These are phyloP conservation scores for Mus minutoides DNA, from an alignment of 2,797 vertebrate genomes.

Conservation along the genomic window DNA sequence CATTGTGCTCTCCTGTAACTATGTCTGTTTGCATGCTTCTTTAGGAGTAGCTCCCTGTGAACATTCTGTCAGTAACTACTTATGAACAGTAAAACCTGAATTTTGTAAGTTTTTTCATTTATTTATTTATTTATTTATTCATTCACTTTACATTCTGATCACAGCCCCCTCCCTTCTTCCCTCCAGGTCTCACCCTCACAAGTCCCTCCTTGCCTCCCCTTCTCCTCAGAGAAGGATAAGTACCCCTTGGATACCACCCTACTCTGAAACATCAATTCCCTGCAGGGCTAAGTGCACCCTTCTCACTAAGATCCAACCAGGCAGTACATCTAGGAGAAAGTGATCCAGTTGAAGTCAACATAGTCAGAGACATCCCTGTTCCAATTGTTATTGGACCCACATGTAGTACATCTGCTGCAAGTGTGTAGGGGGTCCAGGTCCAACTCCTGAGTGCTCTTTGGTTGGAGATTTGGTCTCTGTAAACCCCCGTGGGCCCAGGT, in stretches of 20 bases:
- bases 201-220: background rate
- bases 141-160: background rate
- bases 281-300: background rate
- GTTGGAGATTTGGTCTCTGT: too few relatives aligned
- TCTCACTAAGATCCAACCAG: background rate
- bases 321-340: background rate
- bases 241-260: background rate
- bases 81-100: background rate
- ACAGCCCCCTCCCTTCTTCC: background rate
- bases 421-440: background rate
- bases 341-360: background rate
- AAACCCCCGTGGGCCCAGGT: too few relatives aligned
- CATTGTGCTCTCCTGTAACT: background rate
- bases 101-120: background rate
- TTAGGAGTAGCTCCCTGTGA: background rate
- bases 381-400: too few relatives aligned
- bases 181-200: background rate
- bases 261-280: background rate
- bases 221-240: background rate
- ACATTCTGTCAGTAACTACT: background rate
- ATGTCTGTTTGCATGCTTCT: background rate
- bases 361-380: background rate
- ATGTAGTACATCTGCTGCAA: background rate
- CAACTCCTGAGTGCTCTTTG: too few relatives aligned
- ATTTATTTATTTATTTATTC: background rate